These are phyloP conservation scores for Meteorus cinctellus DNA, from an alignment of 2,888 invertebrate species.

Conservation along the genomic window DNA sequence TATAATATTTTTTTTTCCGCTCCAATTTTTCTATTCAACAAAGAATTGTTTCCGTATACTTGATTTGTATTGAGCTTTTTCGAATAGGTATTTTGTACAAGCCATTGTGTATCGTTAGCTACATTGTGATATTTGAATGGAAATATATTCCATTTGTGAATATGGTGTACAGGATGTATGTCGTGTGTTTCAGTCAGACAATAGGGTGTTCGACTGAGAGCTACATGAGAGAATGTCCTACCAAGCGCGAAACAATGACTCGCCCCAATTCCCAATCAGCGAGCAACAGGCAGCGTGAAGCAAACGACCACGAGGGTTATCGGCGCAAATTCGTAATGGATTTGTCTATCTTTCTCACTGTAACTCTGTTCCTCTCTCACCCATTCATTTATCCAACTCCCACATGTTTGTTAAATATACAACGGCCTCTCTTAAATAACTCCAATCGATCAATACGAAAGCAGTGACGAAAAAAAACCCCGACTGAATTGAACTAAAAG, in stretches of 20 bases:
- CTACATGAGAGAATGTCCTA: slow-evolving; percentile 46
- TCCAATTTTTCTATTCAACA: too few species aligned
- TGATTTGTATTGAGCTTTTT: background rate
- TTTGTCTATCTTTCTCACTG: slow-evolving; percentile 5
- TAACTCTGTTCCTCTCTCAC: background rate
- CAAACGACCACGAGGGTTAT: slow-evolving; percentile 38
- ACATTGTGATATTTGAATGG: slow-evolving; percentile 2
- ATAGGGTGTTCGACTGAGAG: slow-evolving; percentile 44
- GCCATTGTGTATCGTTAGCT: background rate
- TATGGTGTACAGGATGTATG: background rate
- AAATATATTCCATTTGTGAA: slow-evolving; percentile 8
- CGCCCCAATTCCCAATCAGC: slow-evolving; percentile 59
- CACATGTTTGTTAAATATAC: background rate
- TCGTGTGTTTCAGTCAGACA: slow-evolving; percentile 3
- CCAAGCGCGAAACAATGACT: slow-evolving; percentile 55
- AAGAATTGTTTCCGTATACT: background rate
- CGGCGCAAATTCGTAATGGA: slow-evolving; percentile 40
- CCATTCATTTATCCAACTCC: slow-evolving; percentile 15
- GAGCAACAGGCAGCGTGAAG: slow-evolving; percentile 53
- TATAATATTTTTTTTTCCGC: too few species aligned
- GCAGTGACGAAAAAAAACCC: background rate
- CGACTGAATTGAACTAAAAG: slow-evolving; percentile 8
- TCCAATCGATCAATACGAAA: background rate
- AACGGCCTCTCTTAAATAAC: background rate
- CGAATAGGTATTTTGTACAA: background rate